phyloP scores from a whole-genome alignment of 2,113 vertebrate species.

The Amblyornis subalaris region DNA sequence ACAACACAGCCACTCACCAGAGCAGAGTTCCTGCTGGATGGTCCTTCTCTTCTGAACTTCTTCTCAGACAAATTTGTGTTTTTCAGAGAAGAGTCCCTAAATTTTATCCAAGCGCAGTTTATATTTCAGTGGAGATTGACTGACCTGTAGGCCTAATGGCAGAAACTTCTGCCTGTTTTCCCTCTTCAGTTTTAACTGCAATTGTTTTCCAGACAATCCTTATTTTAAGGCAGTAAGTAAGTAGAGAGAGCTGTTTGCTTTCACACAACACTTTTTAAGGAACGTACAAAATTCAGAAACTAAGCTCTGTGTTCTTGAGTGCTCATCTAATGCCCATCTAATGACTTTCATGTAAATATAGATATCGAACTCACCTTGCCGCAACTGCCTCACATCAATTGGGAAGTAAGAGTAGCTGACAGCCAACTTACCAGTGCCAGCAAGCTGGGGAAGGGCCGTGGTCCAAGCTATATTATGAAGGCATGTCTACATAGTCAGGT shows the following conservation, averaged over 20 bases:
- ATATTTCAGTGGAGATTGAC: neutral
- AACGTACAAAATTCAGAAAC: neutral
- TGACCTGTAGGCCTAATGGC: neutral
- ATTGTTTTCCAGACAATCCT: neutral
- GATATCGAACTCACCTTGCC: neutral
- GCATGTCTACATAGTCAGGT: constrained; percentile 27
- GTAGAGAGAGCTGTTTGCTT: neutral
- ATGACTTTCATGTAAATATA: neutral
- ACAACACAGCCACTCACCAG: neutral
- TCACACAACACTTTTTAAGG: neutral
- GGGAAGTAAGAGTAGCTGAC: neutral
- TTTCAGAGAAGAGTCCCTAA: neutral
- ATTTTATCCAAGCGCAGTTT: neutral
- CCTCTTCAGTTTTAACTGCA: neutral
- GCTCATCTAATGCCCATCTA: neutral
- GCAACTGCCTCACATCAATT: neutral
- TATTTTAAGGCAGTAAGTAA: neutral
- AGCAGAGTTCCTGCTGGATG: neutral
- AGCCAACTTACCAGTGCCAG: neutral
- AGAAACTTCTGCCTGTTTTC: neutral
- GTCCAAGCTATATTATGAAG: constrained; percentile 27
- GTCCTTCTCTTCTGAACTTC: neutral
- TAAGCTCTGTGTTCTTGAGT: neutral
- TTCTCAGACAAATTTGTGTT: neutral
- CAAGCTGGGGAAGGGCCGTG: constrained; percentile 1